These are phyloP conservation scores for Caerostris darwini DNA, from an alignment of 1,140 invertebrate genomes.

Conservation along the genomic window DNA sequence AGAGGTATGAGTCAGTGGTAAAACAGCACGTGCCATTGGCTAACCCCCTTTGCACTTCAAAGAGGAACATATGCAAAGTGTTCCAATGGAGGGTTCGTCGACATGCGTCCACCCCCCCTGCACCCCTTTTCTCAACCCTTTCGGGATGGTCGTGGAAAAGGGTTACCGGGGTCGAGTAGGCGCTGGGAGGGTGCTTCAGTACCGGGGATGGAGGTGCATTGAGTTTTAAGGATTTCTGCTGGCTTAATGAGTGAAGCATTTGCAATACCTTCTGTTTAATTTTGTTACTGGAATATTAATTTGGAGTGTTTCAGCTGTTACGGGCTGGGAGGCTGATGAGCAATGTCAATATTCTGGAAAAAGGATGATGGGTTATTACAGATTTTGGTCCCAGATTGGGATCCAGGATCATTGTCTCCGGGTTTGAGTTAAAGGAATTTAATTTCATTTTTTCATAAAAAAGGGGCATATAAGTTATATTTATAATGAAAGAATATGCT, in stretches of 20 bases:
- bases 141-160: not conserved
- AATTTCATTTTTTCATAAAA: not conserved
- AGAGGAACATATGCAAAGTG: slow-evolving; percentile 67
- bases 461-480: not conserved
- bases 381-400: not conserved
- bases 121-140: not conserved
- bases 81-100: not conserved
- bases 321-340: not conserved
- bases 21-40: slow-evolving; percentile 61
- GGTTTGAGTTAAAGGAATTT: not conserved
- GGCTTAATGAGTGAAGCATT: slow-evolving; percentile 1
- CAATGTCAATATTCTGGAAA: not conserved
- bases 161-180: not conserved
- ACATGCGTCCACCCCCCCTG: not conserved
- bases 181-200: not conserved
- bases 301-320: not conserved
- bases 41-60: slow-evolving; percentile 61
- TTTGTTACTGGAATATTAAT: not conserved
- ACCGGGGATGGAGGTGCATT: not conserved
- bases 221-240: not conserved
- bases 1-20: slow-evolving; percentile 60
- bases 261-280: slow-evolving; percentile 9
- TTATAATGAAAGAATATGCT: too few relatives aligned
- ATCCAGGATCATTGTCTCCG: not conserved
- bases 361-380: not conserved